Percentiles rank a stretch among this genome's conserved stretches.
phyloP scores from a whole-genome alignment of 2,113 vertebrate species.

The Baryphthengus martii region DNA sequence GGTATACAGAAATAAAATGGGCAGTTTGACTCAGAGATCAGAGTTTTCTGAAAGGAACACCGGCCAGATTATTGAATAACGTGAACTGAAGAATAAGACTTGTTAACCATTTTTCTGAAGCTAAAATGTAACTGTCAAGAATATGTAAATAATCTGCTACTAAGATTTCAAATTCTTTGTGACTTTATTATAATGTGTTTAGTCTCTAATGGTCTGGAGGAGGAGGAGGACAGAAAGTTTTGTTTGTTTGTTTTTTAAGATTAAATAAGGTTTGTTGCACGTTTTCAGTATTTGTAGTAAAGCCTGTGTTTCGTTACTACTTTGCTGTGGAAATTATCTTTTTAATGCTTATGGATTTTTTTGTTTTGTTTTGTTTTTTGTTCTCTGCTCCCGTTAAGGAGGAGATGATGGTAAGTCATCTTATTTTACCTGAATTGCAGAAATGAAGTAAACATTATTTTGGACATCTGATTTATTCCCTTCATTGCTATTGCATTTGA shows the following conservation, averaged over 20 bases:
- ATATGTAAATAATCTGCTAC: neutral
- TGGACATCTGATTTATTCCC: neutral
- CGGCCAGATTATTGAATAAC: neutral
- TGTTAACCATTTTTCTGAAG: neutral
- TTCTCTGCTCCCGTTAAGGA: slow-evolving; percentile 64
- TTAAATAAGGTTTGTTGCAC: neutral
- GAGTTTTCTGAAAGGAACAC: neutral
- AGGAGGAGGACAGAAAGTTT: neutral
- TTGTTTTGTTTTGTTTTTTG: neutral
- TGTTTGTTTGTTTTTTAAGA: neutral
- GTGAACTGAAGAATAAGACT: neutral
- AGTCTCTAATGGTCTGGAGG: neutral
- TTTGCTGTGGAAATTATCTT: neutral
- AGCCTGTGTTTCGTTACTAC: neutral
- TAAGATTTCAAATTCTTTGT: neutral
- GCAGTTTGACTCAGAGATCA: neutral
- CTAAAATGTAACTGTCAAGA: neutral
- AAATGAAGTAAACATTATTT: neutral
- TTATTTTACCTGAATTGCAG: neutral
- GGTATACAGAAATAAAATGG: neutral
- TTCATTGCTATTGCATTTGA: neutral
- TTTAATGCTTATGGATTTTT: neutral
- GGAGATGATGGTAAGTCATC: slow-evolving; percentile 90
- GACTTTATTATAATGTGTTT: neutral
- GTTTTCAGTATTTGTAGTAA: neutral